Evolutionary conservation across 2,888 invertebrate genomes (phyloP).

Genomic region (Macaria notata): DNA sequence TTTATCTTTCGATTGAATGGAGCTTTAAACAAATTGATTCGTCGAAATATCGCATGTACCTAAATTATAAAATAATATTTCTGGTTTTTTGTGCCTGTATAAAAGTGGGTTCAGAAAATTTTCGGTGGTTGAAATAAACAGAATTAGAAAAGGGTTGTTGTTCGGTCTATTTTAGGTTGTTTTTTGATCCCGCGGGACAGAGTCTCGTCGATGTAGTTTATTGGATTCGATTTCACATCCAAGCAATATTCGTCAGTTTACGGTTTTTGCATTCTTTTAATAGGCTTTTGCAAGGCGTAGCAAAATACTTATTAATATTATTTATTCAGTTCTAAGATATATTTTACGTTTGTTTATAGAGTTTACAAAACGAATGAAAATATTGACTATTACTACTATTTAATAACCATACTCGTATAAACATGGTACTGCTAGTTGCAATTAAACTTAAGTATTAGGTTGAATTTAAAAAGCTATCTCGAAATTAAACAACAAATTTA

Average conservation of each 20-base stretch:
- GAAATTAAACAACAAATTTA: no score
- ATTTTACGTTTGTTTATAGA: no score
- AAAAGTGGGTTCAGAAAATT: slow-evolving; percentile 43
- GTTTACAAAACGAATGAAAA: no score
- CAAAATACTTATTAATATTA: no score
- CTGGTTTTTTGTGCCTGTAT: slow-evolving; percentile 14
- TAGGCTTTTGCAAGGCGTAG: no score
- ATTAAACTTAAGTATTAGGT: no score
- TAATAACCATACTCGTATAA: no score
- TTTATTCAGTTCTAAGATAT: no score
- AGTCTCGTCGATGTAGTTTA: slow-evolving; percentile 19
- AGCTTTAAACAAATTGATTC: slow-evolving; percentile 44
- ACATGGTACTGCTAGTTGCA: no score
- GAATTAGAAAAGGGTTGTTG: slow-evolving; percentile 56
- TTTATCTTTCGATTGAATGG: slow-evolving; percentile 42
- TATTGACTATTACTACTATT: no score
- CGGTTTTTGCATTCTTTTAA: slow-evolving; percentile 18
- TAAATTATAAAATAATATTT: slow-evolving; percentile 29
- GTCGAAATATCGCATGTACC: slow-evolving; percentile 24
- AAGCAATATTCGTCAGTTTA: slow-evolving; percentile 34
- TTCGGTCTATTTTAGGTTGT: slow-evolving; percentile 48
- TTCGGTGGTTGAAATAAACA: slow-evolving; percentile 51
- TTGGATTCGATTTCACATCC: slow-evolving; percentile 58
- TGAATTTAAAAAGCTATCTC: no score
- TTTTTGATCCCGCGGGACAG: slow-evolving; percentile 45